Conservation (phyloP, 2,113 vertebrate species). For the Istiophorus platypterus region DNA sequence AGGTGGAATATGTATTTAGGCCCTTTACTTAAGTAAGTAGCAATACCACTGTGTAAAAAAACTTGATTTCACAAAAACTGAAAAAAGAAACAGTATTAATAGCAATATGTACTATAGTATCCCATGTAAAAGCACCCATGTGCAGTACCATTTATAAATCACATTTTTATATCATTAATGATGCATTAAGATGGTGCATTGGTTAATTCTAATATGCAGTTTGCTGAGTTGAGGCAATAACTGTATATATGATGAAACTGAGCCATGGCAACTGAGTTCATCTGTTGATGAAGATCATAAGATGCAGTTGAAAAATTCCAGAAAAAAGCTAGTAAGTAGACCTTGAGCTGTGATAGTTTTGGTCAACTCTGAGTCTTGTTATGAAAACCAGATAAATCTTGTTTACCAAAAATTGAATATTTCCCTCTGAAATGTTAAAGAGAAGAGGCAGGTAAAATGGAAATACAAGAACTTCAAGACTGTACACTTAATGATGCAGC, state of each 20-base stretch:
- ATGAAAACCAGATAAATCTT: too few relatives aligned
- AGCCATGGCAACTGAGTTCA: not conserved
- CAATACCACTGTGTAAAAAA: too few relatives aligned
- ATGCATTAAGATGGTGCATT: not conserved
- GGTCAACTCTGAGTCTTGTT: too few relatives aligned
- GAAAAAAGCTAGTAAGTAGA: not conserved
- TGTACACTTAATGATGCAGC: too few relatives aligned
- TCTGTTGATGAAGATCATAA: not conserved
- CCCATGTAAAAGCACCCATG: not conserved
- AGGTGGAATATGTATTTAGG: too few relatives aligned
- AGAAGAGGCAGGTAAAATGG: not conserved
- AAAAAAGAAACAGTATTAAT: not conserved
- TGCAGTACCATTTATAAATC: not conserved
- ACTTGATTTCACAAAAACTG: not conserved
- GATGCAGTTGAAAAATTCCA: not conserved
- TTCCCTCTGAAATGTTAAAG: too few relatives aligned
- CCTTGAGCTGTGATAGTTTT: too few relatives aligned
- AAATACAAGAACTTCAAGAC: not conserved
- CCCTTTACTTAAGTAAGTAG: too few relatives aligned
- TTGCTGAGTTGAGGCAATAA: too few relatives aligned
- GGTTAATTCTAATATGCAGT: too few relatives aligned
- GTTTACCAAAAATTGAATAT: too few relatives aligned
- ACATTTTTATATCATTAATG: not conserved
- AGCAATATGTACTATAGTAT: not conserved
- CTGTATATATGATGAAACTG: too few relatives aligned